Evolutionary conservation across 2,113 vertebrate genomes (phyloP), one percentile per base, ranked within the genome.

Genomic region (Donacobius atricapilla): DNA sequence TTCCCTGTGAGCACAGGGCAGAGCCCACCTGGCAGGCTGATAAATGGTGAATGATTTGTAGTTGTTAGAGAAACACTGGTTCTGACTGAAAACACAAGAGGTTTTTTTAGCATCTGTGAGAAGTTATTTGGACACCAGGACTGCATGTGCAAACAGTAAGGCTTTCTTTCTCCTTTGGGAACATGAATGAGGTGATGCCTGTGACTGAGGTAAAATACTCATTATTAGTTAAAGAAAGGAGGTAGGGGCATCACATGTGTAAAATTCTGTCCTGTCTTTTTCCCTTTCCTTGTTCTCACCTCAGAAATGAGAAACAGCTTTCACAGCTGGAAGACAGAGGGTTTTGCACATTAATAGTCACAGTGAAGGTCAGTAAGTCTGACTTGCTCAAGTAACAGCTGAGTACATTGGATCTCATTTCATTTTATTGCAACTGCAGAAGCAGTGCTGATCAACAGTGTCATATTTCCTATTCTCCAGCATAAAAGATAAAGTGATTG

Each of bases 301-400:
- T 97, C 83, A 87, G 89, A 89, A 96, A 93, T 11, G 57, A 93
- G 83, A 94, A 69, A 54, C 20, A 73, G 65, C 17, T 89, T 93
- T 92, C 87, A 80, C 84, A 96, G 65, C 48, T 76, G 87, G 86
- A 83, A 94, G 91, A 90, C 44, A 83, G 37, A 91, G 76, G 65
- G 58, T 71, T 97, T 93, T 94, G 69, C 95, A 91, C 92, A 53
- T 92, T 97, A 96, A 96, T 93, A 81, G 56, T 96, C 80, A 16
- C 91, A 96, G 84, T 86, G 97, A 96, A 97, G 96, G 96, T 96
- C 97, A 97, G 50, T 83, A 91, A 76, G 94, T 87, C 92, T 93
- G 96, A 93, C 94, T 96, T n/a, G 31, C 53, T 96, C 44, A 95
- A 78, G 77, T 78, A 92, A 87, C 30, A 22, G 50, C 76, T 93